Conservation (phyloP, 2,888 invertebrate genomes). For the Apantesis nais region DNA sequence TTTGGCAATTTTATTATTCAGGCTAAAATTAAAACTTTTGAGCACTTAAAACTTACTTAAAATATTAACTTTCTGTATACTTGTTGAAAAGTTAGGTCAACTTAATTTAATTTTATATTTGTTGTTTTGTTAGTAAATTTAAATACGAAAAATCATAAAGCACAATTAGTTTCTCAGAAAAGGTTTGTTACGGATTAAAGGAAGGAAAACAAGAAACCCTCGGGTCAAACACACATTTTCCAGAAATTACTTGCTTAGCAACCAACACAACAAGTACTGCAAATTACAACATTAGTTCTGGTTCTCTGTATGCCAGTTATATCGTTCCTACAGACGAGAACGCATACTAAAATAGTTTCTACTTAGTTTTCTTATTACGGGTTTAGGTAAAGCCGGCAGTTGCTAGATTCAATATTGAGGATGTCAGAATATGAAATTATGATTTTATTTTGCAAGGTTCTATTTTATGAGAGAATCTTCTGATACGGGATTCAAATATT, state of each 20-base stretch:
- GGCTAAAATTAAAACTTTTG: too few relatives aligned
- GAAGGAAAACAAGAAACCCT: conserved; percentile 9
- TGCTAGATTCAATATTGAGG: conserved; percentile 13
- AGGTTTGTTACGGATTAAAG: not conserved
- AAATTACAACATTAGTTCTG: conserved; percentile 34
- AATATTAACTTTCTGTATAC: too few relatives aligned
- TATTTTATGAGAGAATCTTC: not conserved
- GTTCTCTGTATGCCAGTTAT: conserved; percentile 31
- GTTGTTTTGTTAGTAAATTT: not conserved
- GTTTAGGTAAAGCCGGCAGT: conserved; percentile 6
- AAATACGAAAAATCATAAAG: not conserved
- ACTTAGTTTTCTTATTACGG: conserved; percentile 14
- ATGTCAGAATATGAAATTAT: conserved; percentile 16
- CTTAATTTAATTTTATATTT: too few relatives aligned
- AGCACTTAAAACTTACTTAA: too few relatives aligned
- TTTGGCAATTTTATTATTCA: too few relatives aligned
- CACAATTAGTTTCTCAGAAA: conserved; percentile 1
- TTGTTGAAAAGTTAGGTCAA: too few relatives aligned
- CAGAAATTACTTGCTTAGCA: conserved; percentile 38
- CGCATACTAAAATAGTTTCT: conserved; percentile 31
- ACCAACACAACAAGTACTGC: conserved; percentile 23
- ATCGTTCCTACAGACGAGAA: conserved; percentile 27
- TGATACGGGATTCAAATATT: not conserved
- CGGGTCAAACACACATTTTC: conserved; percentile 24
- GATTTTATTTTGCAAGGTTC: conserved; percentile 8